Base-by-base conservation (phyloP, 2,888 invertebrate species). In the Plebejus melissa region DNA sequence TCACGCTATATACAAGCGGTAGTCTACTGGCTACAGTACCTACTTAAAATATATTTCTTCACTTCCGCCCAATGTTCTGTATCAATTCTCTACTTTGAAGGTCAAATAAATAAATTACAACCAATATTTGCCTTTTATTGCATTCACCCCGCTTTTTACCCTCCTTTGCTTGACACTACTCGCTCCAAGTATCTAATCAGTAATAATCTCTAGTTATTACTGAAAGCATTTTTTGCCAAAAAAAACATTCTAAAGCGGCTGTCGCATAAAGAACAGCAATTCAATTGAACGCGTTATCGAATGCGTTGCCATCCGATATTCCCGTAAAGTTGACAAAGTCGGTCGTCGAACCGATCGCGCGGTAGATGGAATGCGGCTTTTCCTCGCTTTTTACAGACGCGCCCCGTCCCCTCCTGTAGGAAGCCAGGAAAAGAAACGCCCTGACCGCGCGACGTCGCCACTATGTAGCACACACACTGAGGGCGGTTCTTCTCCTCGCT, bases 361-460 rank as follows among this genome's bases (percentile, higher is more conserved):
- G 28, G 41, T 50, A 72, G 36, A 74, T 54, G 46, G 76, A 85
- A 83, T 75, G 90, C 90, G 89, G 86, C 92, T 91, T 93, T 93
- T 92, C 93, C 93, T 91, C 82, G 92, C 92, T 92, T 90, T 87
- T 89, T 89, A 89, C 88, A 83, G 71, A 75, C 77, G 74, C 78
- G 71, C 57, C 78, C 80, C 78, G 76, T 69, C 77, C 82, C 83
- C 82, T 80, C 84, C 89, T 87, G 93, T 89, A 91, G 87, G 90
- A 92, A 93, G 93, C 90, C 88, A 90, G 93, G 93, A 93, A 92
- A 92, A 91, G 92, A 86, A 87, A 87, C 90, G 90, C 91, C 90
- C 91, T 74, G 54, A 54, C 71, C 41, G 50, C 76, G 46, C 77
- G 80, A 80, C 81, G 80, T 81, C 81, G 81, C 80, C 81, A 80